phyloP scores from a whole-genome alignment of 2,113 vertebrate genomes.

The Gallinago paraguaiae region DNA sequence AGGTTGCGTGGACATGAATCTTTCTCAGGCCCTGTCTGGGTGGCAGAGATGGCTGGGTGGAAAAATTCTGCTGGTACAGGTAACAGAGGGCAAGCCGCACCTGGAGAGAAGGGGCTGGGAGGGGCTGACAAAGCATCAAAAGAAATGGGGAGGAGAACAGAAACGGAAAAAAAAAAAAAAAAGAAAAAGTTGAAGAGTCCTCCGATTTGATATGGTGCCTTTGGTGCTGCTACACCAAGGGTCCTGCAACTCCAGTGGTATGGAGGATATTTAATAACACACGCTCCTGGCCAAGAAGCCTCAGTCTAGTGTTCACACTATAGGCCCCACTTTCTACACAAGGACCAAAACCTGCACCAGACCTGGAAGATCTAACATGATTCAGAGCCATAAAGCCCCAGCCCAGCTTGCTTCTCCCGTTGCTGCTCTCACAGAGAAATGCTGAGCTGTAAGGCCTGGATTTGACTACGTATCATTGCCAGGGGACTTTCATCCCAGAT shows the following conservation, averaged over 20 bases:
- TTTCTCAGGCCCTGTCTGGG: conserved; percentile 65
- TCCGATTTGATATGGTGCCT: neutral
- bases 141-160: conserved; percentile 24
- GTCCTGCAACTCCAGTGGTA: neutral
- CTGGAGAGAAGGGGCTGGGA: conserved; percentile 62
- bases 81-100: conserved; percentile 74
- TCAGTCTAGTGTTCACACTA: neutral
- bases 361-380: neutral
- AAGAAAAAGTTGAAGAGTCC: neutral
- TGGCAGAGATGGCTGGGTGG: conserved; percentile 82
- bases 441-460: neutral
- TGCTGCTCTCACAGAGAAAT: neutral
- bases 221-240: neutral
- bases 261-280: neutral
- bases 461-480: neutral
- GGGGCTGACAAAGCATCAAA: conserved; percentile 47
- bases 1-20: conserved; percentile 29
- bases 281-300: neutral
- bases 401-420: neutral
- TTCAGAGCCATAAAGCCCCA: neutral
- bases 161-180: neutral
- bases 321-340: neutral
- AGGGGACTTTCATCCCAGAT: neutral
- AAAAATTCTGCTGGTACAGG: conserved; percentile 89
- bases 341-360: neutral